Percentiles rank a stretch among this genome's conserved stretches.
These are phyloP conservation scores for Drosophila fulvimacula DNA, from an alignment of 2,888 invertebrate genomes.

Conservation along the genomic window DNA sequence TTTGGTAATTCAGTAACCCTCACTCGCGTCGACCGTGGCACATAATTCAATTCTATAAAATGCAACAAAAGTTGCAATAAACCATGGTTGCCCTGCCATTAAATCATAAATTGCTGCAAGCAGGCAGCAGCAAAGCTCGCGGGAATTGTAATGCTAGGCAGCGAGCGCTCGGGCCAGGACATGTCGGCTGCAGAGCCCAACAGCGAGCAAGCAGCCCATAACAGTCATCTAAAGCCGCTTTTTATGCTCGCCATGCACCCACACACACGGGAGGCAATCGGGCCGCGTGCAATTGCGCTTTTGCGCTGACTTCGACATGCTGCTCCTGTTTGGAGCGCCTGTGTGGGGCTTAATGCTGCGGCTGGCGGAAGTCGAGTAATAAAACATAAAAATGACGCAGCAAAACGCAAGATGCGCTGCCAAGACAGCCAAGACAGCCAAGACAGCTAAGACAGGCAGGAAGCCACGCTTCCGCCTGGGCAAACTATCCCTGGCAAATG, in stretches of 20 bases:
- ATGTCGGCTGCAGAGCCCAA: constrained; percentile 3
- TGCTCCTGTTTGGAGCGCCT: constrained; percentile 17
- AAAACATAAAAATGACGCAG: constrained; percentile 80
- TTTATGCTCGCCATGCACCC: constrained; percentile 17
- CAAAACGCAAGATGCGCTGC: constrained; percentile 57
- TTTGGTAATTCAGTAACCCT: neutral
- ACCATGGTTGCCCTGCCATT: constrained; percentile 62
- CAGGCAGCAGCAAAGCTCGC: constrained; percentile 16
- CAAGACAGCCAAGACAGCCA: constrained; percentile 13
- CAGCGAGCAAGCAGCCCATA: constrained; percentile 1
- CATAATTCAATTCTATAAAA: constrained; percentile 72
- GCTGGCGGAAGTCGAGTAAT: constrained; percentile 76
- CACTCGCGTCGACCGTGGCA: constrained; percentile 17
- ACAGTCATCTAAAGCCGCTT: constrained; percentile 41
- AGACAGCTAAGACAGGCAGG: neutral
- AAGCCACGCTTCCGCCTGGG: constrained; percentile 17
- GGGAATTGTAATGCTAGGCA: constrained; percentile 11
- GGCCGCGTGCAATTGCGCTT: constrained; percentile 50
- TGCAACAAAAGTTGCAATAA: constrained; percentile 73
- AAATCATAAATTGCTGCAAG: constrained; percentile 68
- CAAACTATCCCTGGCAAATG: constrained; percentile 1
- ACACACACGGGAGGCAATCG: constrained; percentile 16
- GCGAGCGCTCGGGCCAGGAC: neutral
- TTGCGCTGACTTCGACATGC: constrained; percentile 21
- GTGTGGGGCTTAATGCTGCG: constrained; percentile 38